Conservation (phyloP, 2,888 invertebrate genomes). For the Apamea crenata region DNA sequence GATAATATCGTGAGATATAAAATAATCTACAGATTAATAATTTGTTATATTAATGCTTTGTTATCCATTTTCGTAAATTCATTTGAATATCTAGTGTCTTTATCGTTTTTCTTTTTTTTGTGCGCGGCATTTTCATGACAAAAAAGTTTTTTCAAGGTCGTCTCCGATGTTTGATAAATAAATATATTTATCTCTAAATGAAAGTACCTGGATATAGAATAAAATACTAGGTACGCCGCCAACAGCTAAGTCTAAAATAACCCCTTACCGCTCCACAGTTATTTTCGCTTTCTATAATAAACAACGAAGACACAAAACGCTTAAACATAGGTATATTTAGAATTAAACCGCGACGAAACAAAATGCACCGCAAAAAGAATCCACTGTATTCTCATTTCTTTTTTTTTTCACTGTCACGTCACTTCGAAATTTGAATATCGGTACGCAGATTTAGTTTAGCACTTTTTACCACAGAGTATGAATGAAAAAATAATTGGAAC, state of each 20-base stretch:
- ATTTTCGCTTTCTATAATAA: slow-evolving; percentile 84
- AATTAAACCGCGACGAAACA: slow-evolving; percentile 64
- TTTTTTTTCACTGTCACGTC: slow-evolving; percentile 68
- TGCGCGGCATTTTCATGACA: not conserved
- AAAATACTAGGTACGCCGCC: slow-evolving; percentile 73
- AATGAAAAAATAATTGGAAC: slow-evolving; percentile 35
- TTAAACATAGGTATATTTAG: slow-evolving; percentile 64
- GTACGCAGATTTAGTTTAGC: slow-evolving; percentile 31
- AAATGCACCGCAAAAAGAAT: slow-evolving; percentile 76
- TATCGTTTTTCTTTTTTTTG: slow-evolving; percentile 5
- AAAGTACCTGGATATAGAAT: slow-evolving; percentile 62
- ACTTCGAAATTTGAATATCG: slow-evolving; percentile 64
- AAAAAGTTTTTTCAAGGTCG: slow-evolving; percentile 32
- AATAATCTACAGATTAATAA: slow-evolving; percentile 32
- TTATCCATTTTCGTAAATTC: slow-evolving; percentile 39
- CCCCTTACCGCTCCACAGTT: slow-evolving; percentile 84
- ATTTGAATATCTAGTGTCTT: slow-evolving; percentile 43
- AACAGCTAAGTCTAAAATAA: slow-evolving; percentile 82
- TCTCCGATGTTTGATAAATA: slow-evolving; percentile 19
- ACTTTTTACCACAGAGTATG: slow-evolving; percentile 44
- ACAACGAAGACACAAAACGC: slow-evolving; percentile 82
- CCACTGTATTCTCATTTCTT: slow-evolving; percentile 48
- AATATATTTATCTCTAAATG: slow-evolving; percentile 39
- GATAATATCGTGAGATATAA: slow-evolving; percentile 32
- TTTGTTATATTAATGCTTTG: slow-evolving; percentile 21